Evolutionary conservation across 2,113 vertebrate genomes (phyloP).

Genomic region (Ivindomyrus marchei): DNA sequence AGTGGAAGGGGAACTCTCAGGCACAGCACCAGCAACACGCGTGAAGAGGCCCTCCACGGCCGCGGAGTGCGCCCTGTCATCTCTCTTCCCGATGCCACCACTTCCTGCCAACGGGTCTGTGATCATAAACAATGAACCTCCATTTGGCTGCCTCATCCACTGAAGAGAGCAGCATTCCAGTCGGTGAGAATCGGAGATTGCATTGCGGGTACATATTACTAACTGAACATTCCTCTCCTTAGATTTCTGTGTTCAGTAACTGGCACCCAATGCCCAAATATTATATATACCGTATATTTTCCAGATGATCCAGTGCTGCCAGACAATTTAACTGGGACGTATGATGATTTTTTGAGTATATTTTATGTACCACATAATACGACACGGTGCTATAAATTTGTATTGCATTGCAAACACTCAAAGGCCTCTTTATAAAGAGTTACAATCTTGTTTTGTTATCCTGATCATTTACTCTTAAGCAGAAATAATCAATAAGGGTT

Average conservation of each 20-base stretch:
- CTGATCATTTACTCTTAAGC: background rate
- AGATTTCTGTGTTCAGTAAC: background rate
- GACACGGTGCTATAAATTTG: background rate
- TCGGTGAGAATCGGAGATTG: background rate
- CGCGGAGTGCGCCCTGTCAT: slow-evolving; percentile 10
- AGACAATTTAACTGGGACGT: background rate
- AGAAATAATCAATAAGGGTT: background rate
- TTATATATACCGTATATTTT: background rate
- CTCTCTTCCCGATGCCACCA: background rate
- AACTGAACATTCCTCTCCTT: background rate
- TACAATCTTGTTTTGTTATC: background rate
- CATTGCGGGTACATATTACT: background rate
- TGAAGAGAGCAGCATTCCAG: background rate
- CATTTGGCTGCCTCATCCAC: background rate
- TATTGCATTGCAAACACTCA: background rate
- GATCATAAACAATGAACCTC: background rate
- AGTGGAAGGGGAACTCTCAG: slow-evolving; percentile 24
- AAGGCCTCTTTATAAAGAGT: background rate
- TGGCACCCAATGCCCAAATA: background rate
- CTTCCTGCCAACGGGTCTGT: slow-evolving; percentile 7
- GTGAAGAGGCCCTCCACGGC: slow-evolving; percentile 6
- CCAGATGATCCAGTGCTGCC: background rate
- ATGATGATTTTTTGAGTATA: background rate
- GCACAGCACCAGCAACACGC: slow-evolving; percentile 16
- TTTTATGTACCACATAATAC: background rate